A percentile compares a stretch with the other conserved stretches of the same genome.
These are phyloP conservation scores for Corythoichthys intestinalis DNA, from an alignment of 2,113 vertebrate genomes.

Conservation along the genomic window DNA sequence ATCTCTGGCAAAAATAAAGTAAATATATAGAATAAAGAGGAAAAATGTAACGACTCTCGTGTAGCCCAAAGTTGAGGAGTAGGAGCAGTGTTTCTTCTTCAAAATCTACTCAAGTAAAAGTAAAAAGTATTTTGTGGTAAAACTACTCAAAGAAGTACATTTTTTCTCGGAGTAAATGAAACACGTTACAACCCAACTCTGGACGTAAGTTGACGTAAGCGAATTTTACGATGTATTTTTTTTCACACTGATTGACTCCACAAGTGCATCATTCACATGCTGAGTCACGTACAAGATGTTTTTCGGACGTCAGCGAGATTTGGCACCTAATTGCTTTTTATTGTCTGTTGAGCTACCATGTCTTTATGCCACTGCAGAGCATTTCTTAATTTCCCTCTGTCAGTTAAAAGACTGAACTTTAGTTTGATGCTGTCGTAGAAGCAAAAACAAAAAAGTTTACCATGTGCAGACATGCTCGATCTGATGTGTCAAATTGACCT, in stretches of 20 bases:
- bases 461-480: constrained; percentile 2
- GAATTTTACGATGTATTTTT: constrained; percentile 2
- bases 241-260: not conserved
- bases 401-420: not conserved
- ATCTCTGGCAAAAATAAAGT: no score
- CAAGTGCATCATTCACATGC: not conserved
- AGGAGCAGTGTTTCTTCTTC: no score
- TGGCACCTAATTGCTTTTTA: not conserved
- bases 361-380: not conserved
- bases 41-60: no score
- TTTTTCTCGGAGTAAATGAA: no score
- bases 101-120: no score
- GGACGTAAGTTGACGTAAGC: no score
- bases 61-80: no score
- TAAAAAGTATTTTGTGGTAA: no score
- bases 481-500: constrained; percentile 2
- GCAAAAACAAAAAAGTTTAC: constrained; percentile 3
- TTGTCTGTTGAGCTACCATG: not conserved
- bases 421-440: not conserved
- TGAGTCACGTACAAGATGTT: not conserved
- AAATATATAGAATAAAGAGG: no score
- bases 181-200: no score
- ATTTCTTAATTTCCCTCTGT: not conserved
- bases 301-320: not conserved
- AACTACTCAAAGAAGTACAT: no score